Percentiles rank a stretch among this genome's conserved stretches.
phyloP scores from a whole-genome alignment of 2,797 vertebrate species.

The Chiropotes sagulatus region DNA sequence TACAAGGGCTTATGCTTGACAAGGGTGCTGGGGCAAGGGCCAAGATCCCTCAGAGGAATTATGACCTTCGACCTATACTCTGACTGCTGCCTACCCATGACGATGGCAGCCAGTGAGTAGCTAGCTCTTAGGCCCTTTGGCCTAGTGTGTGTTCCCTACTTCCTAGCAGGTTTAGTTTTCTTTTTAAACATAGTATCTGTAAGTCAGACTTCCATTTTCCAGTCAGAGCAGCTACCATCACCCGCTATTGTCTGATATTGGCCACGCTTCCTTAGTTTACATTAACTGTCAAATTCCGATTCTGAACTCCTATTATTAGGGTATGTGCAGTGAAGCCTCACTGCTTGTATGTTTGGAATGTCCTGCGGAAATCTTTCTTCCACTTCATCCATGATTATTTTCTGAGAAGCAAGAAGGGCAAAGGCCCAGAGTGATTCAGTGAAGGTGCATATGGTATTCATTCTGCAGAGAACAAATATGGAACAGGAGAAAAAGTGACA shows the following conservation, averaged over 20 bases:
- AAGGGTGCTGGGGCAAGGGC: not conserved
- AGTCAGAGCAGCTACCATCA: not conserved
- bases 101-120: not conserved
- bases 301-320: not conserved
- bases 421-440: not conserved
- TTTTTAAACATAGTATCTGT: not conserved
- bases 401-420: constrained; percentile 33
- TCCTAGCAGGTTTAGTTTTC: not conserved
- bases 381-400: not conserved
- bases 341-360: not conserved
- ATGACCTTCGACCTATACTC: not conserved
- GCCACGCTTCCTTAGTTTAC: not conserved
- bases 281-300: not conserved
- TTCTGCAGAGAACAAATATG: constrained; percentile 62
- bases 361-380: not conserved
- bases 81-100: not conserved
- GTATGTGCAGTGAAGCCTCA: not conserved
- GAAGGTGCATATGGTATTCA: constrained; percentile 26
- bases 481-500: constrained; percentile 62
- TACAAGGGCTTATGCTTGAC: not conserved
- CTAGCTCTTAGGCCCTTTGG: not conserved
- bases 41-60: not conserved
- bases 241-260: not conserved
- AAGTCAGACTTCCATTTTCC: not conserved
- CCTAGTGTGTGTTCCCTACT: not conserved